These are phyloP conservation scores for Cephus pulcher DNA, from an alignment of 2,888 invertebrate species.

Conservation along the genomic window DNA sequence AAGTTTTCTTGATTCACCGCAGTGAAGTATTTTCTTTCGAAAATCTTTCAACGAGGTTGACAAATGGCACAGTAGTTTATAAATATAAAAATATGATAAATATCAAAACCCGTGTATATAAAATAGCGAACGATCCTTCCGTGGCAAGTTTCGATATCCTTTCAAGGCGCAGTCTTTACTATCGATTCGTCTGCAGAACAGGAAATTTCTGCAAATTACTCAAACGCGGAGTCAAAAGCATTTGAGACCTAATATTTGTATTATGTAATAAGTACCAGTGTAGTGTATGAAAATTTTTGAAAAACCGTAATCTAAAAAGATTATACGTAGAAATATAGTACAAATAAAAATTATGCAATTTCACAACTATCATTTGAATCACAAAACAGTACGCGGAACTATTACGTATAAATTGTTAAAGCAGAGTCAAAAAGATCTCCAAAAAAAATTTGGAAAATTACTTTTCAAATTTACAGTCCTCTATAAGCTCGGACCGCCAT, in stretches of 20 bases:
- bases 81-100: neutral
- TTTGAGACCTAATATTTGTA: neutral
- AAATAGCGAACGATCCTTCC: neutral
- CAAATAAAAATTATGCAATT: neutral
- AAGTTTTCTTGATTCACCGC: neutral
- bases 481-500: conserved; percentile 83
- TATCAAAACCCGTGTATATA: neutral
- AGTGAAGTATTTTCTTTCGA: neutral
- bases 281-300: neutral
- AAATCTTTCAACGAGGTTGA: neutral
- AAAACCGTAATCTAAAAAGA: neutral
- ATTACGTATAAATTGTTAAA: neutral
- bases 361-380: neutral
- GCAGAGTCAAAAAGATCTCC: neutral
- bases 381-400: neutral
- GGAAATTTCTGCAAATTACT: neutral
- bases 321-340: neutral
- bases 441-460: neutral
- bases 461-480: conserved; percentile 71
- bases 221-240: neutral
- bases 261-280: neutral
- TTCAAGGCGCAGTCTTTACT: neutral
- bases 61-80: neutral
- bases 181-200: neutral
- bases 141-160: neutral